Base-by-base conservation (phyloP, 2,888 invertebrate genomes). In the Xiphydria camelus region DNA sequence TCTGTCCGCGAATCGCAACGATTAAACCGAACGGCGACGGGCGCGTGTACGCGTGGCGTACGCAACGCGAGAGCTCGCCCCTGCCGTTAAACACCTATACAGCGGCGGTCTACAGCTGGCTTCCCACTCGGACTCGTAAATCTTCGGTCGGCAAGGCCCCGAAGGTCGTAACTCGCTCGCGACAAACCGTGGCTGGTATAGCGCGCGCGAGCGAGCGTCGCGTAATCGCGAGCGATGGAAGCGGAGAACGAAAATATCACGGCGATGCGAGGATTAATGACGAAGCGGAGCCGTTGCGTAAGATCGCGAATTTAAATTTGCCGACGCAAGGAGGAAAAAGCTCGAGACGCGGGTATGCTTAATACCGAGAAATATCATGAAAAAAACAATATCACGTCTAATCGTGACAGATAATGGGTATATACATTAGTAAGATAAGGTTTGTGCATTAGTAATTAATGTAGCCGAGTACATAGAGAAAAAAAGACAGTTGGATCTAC, bases 201-300 rank as follows among this genome's bases (percentile, higher is more conserved):
- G 29, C 9, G 29, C 29, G 29, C 29, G 29, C 9, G 29, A 12
- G 29, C 29, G 15, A 29, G 15, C 29, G 29, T 9, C n/a, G 29
- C 29, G 29, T 29, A 29, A 29, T 29, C 29, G 29, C 15, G 29
- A 29, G 9, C 29, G 29, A 29, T n/a, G 9, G 10, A 26, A 14
- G 12, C 12, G 29, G 12, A 23, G 23, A 2, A 23, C 9, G 23
- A 12, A 15, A 15, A 12, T 7, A n/a, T 3, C 14, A 14, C 12
- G 15, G 12, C 12, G 15, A 29, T 29, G 29, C 29, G 12, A 29
- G 15, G 29, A 29, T 14, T 29, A 29, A n/a, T n/a, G n/a, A n/a
- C n/a, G n/a, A n/a, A n/a, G n/a, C n/a, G n/a, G n/a, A n/a, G n/a
- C 29, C 29, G 29, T 15, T 29, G 15, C 12, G 29, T 14, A 29